Evolutionary conservation across 2,113 vertebrate species (phyloP), one percentile per base, ranked within the genome.

Genomic region (Zosterops lateralis): DNA sequence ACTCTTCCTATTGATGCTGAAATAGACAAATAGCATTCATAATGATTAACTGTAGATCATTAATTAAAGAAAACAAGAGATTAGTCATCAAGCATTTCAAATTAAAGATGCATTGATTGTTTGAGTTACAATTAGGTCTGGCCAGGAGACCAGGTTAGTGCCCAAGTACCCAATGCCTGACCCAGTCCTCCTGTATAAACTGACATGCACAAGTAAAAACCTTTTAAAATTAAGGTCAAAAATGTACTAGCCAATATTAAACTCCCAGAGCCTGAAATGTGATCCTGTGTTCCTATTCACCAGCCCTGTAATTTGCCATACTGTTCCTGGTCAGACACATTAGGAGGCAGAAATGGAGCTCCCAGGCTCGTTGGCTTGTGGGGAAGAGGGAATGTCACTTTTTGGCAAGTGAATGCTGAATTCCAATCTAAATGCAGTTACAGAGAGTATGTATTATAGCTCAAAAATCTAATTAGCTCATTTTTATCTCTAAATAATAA

Each of bases 21-120:
- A 94, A 90, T 50, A 92, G 82, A 56, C 85, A 90, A 88, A 91
- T 95, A 84, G 74, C 68, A 61, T 73, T 91, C 66, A 65, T 50
- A 87, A 87, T 65, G 45, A 90, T 92, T 92, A 94, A 90, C 74
- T 72, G 67, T 31, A 76, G 90, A 81, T 90, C 72, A 74, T 93
- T 90, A 95, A 93, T 93, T 93, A 92, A 93, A 93, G 82, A 86
- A 93, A 97, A 97, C 74, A 86, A 76, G 79, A 89, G 47, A 85
- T 91, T 90, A 93, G 60, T 81, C 77, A 77, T 70, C 64, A 73
- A 65, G 80, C 83, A 90, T 62, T 89, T 90, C 32, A 74, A 84
- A 92, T 89, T 84, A 89, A 92, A 90, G 87, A 62, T 42, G 15
- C 80, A 80, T 28, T 65, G 84, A 84, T 86, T 66, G 40, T 71